phyloP scores from a whole-genome alignment of 2,797 vertebrate species.

The Okamejei kenojei region DNA sequence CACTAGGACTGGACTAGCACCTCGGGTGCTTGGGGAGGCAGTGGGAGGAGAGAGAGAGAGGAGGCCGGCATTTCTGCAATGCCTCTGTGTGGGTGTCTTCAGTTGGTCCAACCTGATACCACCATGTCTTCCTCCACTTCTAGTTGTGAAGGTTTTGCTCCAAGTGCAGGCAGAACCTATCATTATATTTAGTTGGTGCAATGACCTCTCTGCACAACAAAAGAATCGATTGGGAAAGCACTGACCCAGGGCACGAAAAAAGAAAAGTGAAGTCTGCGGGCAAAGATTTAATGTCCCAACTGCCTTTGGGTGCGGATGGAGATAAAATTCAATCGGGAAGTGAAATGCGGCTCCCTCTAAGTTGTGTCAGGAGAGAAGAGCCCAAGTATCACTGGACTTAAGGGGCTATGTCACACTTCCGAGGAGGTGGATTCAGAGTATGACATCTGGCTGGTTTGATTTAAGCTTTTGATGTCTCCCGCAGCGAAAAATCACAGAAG shows the following conservation, averaged over 20 bases:
- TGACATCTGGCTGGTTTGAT: too few relatives aligned
- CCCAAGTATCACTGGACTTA: too few relatives aligned
- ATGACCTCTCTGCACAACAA: not conserved
- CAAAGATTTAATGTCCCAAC: not conserved
- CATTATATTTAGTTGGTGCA: conserved; percentile 5
- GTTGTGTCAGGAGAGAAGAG: too few relatives aligned
- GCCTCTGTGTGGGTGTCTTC: not conserved
- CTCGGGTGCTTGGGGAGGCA: not conserved
- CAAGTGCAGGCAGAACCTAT: not conserved
- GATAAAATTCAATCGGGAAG: not conserved
- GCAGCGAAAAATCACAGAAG: too few relatives aligned
- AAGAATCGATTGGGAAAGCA: not conserved
- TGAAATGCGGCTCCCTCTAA: not conserved
- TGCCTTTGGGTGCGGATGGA: not conserved
- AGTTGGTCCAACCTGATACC: too few relatives aligned
- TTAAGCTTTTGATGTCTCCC: too few relatives aligned
- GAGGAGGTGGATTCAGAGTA: too few relatives aligned
- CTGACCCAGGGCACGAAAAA: not conserved
- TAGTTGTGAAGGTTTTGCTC: not conserved
- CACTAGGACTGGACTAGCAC: not conserved
- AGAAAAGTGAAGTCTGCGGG: not conserved
- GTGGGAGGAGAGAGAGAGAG: not conserved
- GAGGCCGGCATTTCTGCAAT: too few relatives aligned
- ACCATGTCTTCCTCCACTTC: not conserved
- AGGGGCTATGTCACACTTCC: too few relatives aligned